Conservation (phyloP, 2,888 invertebrate genomes). For the Craniophora ligustri region DNA sequence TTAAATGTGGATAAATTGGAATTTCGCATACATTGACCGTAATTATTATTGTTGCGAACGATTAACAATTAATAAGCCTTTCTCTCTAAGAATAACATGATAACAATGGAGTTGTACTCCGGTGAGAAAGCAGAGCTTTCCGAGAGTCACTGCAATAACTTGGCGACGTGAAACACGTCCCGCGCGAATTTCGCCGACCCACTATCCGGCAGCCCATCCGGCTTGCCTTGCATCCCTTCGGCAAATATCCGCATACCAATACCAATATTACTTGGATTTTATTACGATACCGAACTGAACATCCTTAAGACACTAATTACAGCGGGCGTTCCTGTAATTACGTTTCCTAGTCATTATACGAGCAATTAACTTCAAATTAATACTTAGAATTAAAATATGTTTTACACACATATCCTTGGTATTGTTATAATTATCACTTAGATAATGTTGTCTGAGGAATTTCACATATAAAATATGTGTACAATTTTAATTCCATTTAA, state of each 20-base stretch:
- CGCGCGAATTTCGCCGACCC: conserved; percentile 75
- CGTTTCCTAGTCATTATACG: conserved; percentile 1
- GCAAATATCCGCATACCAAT: conserved; percentile 62
- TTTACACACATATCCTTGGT: conserved; percentile 13
- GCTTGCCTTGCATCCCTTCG: conserved; percentile 59
- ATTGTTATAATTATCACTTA: conserved; percentile 49
- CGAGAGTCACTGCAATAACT: conserved; percentile 58
- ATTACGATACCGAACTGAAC: conserved; percentile 15
- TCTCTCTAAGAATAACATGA: conserved; percentile 64
- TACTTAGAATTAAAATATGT: conserved; percentile 37
- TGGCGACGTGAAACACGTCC: conserved; percentile 66
- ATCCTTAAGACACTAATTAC: conserved; percentile 25
- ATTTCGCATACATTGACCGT: conserved; percentile 35
- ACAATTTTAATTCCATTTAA: conserved; percentile 58
- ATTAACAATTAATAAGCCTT: conserved; percentile 54
- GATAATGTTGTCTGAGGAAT: conserved; percentile 53
- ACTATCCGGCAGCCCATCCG: conserved; percentile 66
- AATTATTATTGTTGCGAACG: conserved; percentile 36
- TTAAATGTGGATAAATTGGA: conserved; percentile 33
- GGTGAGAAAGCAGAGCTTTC: conserved; percentile 73
- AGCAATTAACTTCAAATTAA: conserved; percentile 6
- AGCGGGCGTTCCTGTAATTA: conserved; percentile 8
- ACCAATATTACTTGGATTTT: conserved; percentile 26
- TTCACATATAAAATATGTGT: conserved; percentile 53
- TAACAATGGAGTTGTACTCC: conserved; percentile 70